Evolutionary conservation across 2,113 vertebrate genomes (phyloP), one percentile per base, ranked within the genome.

Genomic region (Eonycteris spelaea): DNA sequence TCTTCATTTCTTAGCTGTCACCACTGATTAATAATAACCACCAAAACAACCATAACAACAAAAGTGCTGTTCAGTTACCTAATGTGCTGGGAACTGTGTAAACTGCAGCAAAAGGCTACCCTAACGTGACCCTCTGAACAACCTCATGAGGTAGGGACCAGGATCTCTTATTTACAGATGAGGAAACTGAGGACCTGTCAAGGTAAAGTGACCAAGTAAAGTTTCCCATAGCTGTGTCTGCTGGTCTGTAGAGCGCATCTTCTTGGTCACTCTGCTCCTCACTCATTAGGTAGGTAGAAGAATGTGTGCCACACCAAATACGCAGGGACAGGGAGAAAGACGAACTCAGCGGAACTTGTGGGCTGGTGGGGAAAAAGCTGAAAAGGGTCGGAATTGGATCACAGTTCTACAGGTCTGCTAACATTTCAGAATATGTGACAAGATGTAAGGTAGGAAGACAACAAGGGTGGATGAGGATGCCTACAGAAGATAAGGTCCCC

Each of bases 11-110:
- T 63, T 5, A 7, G 22, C 2, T 16, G 48, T 55, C 30, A 18
- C 45, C 59, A 2, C 7, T 19, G 43, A 22, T 28, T 38, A 2
- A 19, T 22, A 88, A 24, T 16, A 28, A 38, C 13, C 6, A 38
- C 38, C 30, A 3, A 51, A 63, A 40, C 26, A 13, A 7, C 35
- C 10, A 15, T 4, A 12, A 5, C 1, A 40, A 48, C n/a, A 1
- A 4, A 10, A 1, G 3, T 3, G 3, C n/a, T 0, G 0, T 2
- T 24, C 43, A 12, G 24, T 1, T 24, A 30, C 48, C 6, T 63
- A 63, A 1, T 3, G 3, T 4, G 26, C n/a, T n/a, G 18, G n/a
- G 26, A 28, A 5, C 9, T 6, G 2, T 16, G 11, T 13, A 11
- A 2, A 3, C 0, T 4, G 6, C 10, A 9, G 6, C 8, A 7